Evolutionary conservation across 2,797 vertebrate species (phyloP), one percentile per base, ranked within the genome.

Genomic region (Potorous gilbertii): DNA sequence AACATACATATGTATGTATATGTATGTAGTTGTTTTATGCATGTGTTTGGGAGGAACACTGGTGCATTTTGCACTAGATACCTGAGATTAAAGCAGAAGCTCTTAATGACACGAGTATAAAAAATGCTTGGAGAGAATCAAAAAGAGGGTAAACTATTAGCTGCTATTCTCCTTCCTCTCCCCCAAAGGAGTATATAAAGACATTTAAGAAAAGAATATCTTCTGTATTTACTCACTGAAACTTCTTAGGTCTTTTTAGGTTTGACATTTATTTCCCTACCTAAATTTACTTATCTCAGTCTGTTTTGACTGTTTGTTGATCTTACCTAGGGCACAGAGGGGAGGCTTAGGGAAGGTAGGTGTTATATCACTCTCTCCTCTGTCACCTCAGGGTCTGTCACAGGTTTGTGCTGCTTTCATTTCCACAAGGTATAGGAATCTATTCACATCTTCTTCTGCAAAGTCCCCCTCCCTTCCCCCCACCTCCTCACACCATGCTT

Each of bases 321-420:
- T 87, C 13, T 90, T 27, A 66, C 29, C 2, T 11, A 5, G 34
- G 50, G 66, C 87, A 90, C 8, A 81, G 34, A 12, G 0, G 28
- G 2, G 87, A 89, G 87, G 16, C 2, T 13, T 4, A 50, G 40
- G 50, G 56, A 81, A 91, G 55, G 3, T 50, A 6, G 5, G 13
- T 52, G 54, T 55, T 59, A 90, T 14, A 50, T 52, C 59, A n/a
- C n/a, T 56, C 21, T 59, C 0, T 90, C 91, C 6, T 9, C 90
- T n/a, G 1, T 16, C 29, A 9, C 27, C 0, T 9, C 1, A 12
- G 91, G 54, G 4, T 29, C 14, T 14, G 12, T 14, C 56, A 0
- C 24, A 87, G 40, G 0, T 57, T 55, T 27, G n/a, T 46, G 28
- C 8, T 28, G 89, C 29, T 5, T 54, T 55, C 0, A 4, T 92